phyloP scores from a whole-genome alignment of 2,797 vertebrate genomes.

The Aythya fuligula region DNA sequence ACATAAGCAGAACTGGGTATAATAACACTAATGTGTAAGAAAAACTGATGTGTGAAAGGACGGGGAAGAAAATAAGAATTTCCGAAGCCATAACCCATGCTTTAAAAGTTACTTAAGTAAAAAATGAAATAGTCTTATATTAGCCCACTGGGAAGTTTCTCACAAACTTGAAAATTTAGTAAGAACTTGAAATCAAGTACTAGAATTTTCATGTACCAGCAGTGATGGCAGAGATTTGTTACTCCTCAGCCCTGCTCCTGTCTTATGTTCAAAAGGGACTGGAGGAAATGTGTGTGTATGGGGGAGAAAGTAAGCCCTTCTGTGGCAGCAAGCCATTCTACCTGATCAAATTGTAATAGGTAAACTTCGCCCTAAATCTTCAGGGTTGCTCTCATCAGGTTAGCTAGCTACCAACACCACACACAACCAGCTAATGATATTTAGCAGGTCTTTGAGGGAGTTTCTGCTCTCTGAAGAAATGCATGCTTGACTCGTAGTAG shows the following conservation, averaged over 20 bases:
- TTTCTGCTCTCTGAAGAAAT: background rate
- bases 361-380: background rate
- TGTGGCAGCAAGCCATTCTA: background rate
- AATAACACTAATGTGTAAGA: background rate
- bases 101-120: background rate
- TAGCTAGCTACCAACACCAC: background rate
- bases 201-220: rapidly evolving
- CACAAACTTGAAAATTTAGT: background rate
- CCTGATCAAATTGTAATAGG: background rate
- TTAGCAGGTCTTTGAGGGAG: background rate
- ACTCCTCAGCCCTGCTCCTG: background rate
- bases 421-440: background rate
- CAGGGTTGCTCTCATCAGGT: background rate
- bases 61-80: background rate
- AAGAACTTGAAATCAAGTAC: background rate
- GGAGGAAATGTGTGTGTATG: background rate
- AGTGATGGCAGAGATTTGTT: background rate
- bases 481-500: background rate
- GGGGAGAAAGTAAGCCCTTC: background rate
- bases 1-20: background rate
- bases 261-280: background rate
- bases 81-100: background rate
- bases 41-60: background rate
- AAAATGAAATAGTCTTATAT: background rate
- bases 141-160: background rate